phyloP scores from a whole-genome alignment of 2,888 invertebrate genomes.

The Amblyteles armatorius region DNA sequence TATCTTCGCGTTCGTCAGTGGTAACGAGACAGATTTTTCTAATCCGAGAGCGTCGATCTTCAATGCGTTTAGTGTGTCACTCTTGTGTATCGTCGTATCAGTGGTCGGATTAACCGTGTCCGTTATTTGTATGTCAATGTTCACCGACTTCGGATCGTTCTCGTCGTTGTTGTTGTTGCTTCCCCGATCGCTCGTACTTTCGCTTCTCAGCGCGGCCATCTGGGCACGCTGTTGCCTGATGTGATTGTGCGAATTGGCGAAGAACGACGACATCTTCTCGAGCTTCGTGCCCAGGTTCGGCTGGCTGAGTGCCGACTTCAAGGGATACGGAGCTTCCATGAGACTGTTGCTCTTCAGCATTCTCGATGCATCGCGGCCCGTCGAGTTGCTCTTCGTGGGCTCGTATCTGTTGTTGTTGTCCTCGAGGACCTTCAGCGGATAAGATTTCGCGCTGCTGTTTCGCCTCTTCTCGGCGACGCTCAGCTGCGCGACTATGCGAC shows the following conservation, averaged over 20 bases:
- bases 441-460: conserved; percentile 78
- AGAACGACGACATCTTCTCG: conserved; percentile 85
- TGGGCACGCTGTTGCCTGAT: conserved; percentile 88
- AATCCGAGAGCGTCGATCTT: conserved; percentile 75
- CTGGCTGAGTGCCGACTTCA: conserved; percentile 83
- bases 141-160: conserved; percentile 82
- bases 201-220: conserved; percentile 84
- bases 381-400: conserved; percentile 81
- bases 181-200: conserved; percentile 68
- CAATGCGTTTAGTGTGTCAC: conserved; percentile 70
- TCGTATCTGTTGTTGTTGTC: conserved; percentile 84
- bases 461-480: conserved; percentile 85
- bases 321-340: conserved; percentile 82
- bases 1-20: conserved; percentile 78
- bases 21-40: conserved; percentile 82
- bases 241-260: conserved; percentile 90
- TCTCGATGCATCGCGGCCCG: conserved; percentile 79
- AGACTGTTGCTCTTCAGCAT: conserved; percentile 83
- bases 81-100: conserved; percentile 68
- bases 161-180: conserved; percentile 77
- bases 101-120: conserved; percentile 75
- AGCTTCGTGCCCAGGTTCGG: conserved; percentile 83
- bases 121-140: conserved; percentile 84
- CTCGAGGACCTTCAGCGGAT: conserved; percentile 86
- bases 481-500: conserved; percentile 90